Base-by-base conservation (phyloP, 1,140 invertebrate species). In the Prorops nasuta region DNA sequence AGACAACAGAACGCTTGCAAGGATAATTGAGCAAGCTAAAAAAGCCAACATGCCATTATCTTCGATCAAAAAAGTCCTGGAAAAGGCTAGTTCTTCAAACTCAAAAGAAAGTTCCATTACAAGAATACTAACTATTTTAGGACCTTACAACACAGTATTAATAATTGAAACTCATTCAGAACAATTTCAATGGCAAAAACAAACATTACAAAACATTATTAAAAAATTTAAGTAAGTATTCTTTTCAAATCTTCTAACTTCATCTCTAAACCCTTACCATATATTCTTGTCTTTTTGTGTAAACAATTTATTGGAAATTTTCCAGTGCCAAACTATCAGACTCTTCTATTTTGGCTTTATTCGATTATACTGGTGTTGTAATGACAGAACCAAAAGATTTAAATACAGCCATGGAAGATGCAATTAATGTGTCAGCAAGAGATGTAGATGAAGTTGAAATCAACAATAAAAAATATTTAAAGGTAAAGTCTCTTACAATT, bases 381-480 rank as follows among this genome's bases (percentile, higher is more conserved):
- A 56, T 77, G 0, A 67, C 71, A 44, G 58, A 69, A 38, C 51
- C 55, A 17, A 15, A 51, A 51, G 43, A 61, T 58, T 60, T 83
- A 20, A 82, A 86, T 55, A 59, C 66, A 31, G 82, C 80, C 10
- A 80, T 78, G 8, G 83, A 86, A 20, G 77, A 85, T 75, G 86
- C 85, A 0, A 86, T 87, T 51, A 70, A 77, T 50, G 61, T 72
- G 32, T 82, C 80, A 3, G 84, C 84, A 1, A 82, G 86, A 63
- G 84, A 87, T 43, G 82, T 86, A 2, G 69, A 77, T 31, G 67
- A 76, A 68, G 24, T 80, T 28, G 54, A 80, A 17, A 64, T 80
- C 8, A 60, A 75, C 17, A 63, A 72, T 21, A 55, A 47, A 22
- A 70, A 72, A 50, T 54, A 44, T 39, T 63, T 77, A 0, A 66